These are phyloP conservation scores for Plecotus auritus DNA, from an alignment of 2,113 vertebrate species.

Conservation along the genomic window DNA sequence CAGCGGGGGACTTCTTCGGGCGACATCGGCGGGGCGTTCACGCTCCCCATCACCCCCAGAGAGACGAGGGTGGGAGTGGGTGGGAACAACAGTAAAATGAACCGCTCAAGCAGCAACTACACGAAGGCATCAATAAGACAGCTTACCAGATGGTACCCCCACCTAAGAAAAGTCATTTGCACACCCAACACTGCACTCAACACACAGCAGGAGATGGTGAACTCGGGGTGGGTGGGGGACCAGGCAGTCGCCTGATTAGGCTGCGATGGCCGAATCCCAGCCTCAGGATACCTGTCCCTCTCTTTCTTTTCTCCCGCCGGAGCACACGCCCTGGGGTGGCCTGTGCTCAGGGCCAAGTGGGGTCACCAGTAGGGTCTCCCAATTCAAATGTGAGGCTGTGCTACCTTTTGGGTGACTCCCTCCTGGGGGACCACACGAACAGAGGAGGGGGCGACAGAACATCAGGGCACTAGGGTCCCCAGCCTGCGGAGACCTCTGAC, in stretches of 20 bases:
- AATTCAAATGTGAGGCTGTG: neutral
- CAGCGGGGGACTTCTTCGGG: neutral
- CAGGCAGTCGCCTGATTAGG: neutral
- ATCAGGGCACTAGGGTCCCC: neutral
- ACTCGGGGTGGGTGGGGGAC: neutral
- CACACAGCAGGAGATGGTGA: neutral
- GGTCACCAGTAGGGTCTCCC: neutral
- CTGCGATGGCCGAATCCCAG: neutral
- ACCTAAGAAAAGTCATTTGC: neutral
- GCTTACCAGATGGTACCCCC: fast-evolving
- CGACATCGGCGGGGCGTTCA: neutral
- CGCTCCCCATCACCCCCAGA: too few species aligned
- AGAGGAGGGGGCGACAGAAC: neutral
- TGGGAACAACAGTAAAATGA: too few species aligned
- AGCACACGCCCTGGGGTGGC: neutral
- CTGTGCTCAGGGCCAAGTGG: neutral
- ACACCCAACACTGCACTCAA: neutral
- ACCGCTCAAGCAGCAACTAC: neutral
- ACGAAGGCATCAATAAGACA: neutral
- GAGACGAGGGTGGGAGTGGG: neutral
- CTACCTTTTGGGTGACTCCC: fast-evolving
- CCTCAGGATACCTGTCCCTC: fast-evolving
- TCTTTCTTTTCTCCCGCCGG: neutral
- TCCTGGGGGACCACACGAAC: neutral
- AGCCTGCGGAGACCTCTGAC: neutral